Percentiles rank a stretch among this genome's conserved stretches.
Conservation (phyloP, 30 jellyfish, hydroid and myxozoan genomes). For the Cassiopea xamachana region DNA sequence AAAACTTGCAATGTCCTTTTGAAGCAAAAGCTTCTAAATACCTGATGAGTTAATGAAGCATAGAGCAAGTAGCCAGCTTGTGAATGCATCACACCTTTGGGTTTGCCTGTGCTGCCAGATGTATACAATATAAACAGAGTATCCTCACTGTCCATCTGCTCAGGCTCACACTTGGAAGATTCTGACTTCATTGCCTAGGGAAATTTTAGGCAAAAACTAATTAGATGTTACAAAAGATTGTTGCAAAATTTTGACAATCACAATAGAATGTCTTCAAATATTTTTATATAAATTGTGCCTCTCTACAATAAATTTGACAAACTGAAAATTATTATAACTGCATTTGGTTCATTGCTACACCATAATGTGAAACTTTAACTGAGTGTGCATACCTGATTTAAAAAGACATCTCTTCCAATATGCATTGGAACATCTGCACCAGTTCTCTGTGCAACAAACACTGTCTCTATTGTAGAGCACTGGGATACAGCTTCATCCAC, state of each 20-base stretch:
- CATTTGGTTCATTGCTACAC: too few species aligned
- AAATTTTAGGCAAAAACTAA: neutral
- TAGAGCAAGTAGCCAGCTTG: slow-evolving; percentile 98
- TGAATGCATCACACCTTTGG: slow-evolving; percentile 97
- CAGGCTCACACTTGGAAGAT: slow-evolving; percentile 86
- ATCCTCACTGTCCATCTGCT: slow-evolving; percentile 93
- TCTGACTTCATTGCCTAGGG: slow-evolving; percentile 85
- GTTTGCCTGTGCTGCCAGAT: slow-evolving; percentile 98
- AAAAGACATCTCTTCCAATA: slow-evolving; percentile 76
- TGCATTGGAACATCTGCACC: slow-evolving; percentile 89
- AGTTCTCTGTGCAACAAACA: slow-evolving; percentile 90
- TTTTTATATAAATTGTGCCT: too few species aligned
- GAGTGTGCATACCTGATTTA: slow-evolving; percentile 66
- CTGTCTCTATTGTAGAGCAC: slow-evolving; percentile 75
- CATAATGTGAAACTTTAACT: too few species aligned
- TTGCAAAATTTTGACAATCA: too few species aligned
- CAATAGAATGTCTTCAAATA: too few species aligned
- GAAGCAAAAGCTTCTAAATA: neutral
- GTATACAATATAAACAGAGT: slow-evolving; percentile 89
- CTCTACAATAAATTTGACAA: neutral
- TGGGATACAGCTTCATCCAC: slow-evolving; percentile 87
- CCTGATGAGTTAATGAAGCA: slow-evolving; percentile 97
- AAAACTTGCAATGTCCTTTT: too few species aligned
- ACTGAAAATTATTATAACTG: neutral
- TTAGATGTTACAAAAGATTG: too few species aligned